Evolutionary conservation across 2,888 invertebrate genomes (phyloP), one percentile per base, ranked within the genome.

Genomic region (Noctua janthe): DNA sequence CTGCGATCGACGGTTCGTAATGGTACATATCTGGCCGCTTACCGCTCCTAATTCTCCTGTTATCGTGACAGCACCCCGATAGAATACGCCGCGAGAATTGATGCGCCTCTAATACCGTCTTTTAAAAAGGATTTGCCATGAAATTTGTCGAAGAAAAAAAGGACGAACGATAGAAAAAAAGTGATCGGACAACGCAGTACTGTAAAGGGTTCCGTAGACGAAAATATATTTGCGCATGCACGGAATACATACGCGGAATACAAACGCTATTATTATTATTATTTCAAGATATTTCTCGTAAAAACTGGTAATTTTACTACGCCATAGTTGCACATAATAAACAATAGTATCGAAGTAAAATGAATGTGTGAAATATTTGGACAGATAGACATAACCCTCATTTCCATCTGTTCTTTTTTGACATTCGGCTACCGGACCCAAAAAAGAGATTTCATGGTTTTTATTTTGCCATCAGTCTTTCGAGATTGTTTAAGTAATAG

Each of bases 21-120:
- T 29, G 47, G 47, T 39, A 62, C 23, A 64, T 70, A 59, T 66
- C 66, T 49, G 49, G 20, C 47, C 66, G 67, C 23, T 83, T 64
- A 56, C 73, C 67, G n/a, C 8, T 51, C 74, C n/a, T 73, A 87
- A 87, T 87, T 69, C 23, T 39, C 23, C 35, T n/a, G 69, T 77
- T 76, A 84, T 72, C 72, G 17, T 62, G 23, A 73, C 64, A 29
- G 20, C 20, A 62, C 29, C 71, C 54, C 17, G 43, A 80, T 70
- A 74, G 59, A 39, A 49, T 66, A 20, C 47, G n/a, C 15, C 66
- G 5, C 10, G 7, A 72, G 56, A 72, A 79, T 59, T 29, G 7
- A 74, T 56, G 67, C 15, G 69, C 6, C 15, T 15, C 35, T 35
- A 64, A 71, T 56, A 43, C 47, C 70, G 13, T 71, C 20, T 66